phyloP scores from a whole-genome alignment of 2,888 invertebrate genomes.

The Synanthedon andrenaeformis region DNA sequence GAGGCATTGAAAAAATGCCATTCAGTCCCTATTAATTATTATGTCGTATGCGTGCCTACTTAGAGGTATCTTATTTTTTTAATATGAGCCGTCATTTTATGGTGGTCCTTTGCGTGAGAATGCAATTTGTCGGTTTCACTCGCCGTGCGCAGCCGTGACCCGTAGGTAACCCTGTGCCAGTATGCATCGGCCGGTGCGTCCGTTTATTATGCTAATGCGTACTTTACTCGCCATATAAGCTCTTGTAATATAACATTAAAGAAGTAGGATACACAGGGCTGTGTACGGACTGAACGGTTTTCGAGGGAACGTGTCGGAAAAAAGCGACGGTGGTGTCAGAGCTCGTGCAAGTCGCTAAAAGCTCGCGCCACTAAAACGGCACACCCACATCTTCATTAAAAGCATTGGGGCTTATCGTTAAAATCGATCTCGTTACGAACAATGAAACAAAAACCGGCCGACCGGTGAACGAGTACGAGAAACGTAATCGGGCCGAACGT shows the following conservation, averaged over 20 bases:
- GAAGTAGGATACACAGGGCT: too few species aligned
- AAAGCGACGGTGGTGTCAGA: neutral
- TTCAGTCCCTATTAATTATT: conserved; percentile 1
- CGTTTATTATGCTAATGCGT: conserved; percentile 52
- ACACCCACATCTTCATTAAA: conserved; percentile 67
- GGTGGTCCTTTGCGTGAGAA: conserved; percentile 39
- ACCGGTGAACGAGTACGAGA: conserved; percentile 63
- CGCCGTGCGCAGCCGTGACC: conserved; percentile 25
- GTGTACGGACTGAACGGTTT: too few species aligned
- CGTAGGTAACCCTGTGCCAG: conserved; percentile 24
- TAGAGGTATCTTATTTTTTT: conserved; percentile 15
- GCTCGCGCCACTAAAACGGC: conserved; percentile 10
- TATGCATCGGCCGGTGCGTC: conserved; percentile 12
- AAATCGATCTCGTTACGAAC: conserved; percentile 66
- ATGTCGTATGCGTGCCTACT: conserved; percentile 3
- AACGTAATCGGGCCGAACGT: conserved; percentile 60
- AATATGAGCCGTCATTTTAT: conserved; percentile 6
- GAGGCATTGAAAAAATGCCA: conserved; percentile 15
- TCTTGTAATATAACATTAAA: too few species aligned
- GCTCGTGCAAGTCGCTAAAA: neutral
- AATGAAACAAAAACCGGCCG: conserved; percentile 62
- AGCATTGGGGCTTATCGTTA: conserved; percentile 45
- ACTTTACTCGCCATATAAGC: neutral
- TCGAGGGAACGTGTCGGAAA: neutral
- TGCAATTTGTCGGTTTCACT: conserved; percentile 43